These are phyloP conservation scores for Eulemur rubriventer DNA, from an alignment of 2,797 vertebrate species.

Conservation along the genomic window DNA sequence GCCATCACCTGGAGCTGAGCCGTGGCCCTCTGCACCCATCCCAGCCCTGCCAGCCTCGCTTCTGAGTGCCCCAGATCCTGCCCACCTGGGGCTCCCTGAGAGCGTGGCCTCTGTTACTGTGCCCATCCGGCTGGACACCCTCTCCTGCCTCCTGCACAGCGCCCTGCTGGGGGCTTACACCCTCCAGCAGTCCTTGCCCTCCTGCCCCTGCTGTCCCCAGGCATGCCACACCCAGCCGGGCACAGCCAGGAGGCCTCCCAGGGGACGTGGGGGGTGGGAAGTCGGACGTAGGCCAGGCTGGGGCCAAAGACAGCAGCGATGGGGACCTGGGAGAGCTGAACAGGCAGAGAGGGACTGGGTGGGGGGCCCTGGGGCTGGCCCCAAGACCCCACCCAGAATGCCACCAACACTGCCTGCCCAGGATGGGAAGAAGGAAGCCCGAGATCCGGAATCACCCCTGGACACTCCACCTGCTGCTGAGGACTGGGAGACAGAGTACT, in stretches of 20 bases:
- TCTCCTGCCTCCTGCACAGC: conserved; percentile 82
- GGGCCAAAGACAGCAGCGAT: background rate
- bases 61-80: background rate
- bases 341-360: background rate
- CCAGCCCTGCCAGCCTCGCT: background rate
- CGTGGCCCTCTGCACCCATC: background rate
- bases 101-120: conserved; percentile 76
- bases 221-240: background rate
- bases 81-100: conserved; percentile 63
- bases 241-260: background rate
- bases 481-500: conserved; percentile 77
- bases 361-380: background rate
- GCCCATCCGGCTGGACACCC: conserved; percentile 81
- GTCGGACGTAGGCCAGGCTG: background rate
- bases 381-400: rapidly evolving
- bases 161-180: conserved; percentile 75
- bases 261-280: background rate
- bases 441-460: rapidly evolving
- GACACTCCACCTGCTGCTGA: background rate
- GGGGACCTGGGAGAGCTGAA: background rate
- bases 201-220: conserved; percentile 12
- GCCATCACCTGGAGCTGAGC: background rate
- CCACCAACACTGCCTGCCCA: background rate
- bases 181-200: conserved; percentile 38
- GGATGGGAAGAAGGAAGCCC: background rate